phyloP scores from a whole-genome alignment of 1,140 invertebrate genomes.

The Bombus breviceps region DNA sequence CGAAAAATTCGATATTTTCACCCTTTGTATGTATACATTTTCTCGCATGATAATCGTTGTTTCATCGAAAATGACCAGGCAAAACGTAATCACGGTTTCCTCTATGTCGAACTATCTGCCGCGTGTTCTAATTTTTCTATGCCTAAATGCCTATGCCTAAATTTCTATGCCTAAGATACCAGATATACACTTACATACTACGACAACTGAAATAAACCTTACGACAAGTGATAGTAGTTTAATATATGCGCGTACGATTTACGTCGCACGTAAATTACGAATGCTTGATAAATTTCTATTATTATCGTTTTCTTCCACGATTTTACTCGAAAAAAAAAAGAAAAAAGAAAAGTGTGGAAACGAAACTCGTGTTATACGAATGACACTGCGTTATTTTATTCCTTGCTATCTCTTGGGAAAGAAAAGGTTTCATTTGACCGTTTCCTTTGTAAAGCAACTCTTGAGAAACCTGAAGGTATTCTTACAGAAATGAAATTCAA shows the following conservation, averaged over 20 bases:
- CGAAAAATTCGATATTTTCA: no score
- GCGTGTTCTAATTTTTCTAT: no score
- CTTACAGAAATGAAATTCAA: not conserved
- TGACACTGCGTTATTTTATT: not conserved
- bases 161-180: not conserved
- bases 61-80: not conserved
- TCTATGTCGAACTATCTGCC: not conserved
- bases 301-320: not conserved
- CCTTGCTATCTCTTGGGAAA: not conserved
- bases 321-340: not conserved
- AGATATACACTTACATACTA: no score
- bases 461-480: not conserved
- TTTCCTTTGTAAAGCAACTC: not conserved
- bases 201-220: not conserved
- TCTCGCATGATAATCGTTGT: accelerated
- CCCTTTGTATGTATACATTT: no score
- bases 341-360: no score
- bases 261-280: no score
- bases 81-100: not conserved
- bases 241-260: not conserved
- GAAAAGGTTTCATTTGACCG: not conserved
- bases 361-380: not conserved
- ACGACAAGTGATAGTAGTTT: not conserved
- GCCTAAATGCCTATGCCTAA: no score
- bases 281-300: not conserved